phyloP scores from a whole-genome alignment of 2,113 vertebrate species.

The Irena cyanogastra region DNA sequence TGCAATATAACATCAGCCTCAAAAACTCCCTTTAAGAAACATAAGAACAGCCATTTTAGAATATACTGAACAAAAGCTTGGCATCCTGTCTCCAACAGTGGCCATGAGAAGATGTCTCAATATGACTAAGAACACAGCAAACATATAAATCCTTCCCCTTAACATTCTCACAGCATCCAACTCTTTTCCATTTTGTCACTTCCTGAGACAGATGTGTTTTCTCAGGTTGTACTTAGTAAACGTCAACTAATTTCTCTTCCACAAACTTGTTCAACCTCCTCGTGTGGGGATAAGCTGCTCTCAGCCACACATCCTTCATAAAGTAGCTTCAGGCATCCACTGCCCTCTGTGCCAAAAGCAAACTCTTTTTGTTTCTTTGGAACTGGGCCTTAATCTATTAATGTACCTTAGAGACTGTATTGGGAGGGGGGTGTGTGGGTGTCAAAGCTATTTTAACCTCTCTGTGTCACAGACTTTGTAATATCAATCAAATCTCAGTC shows the following conservation, averaged over 20 bases:
- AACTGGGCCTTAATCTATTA: background rate
- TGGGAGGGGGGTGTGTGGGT: background rate
- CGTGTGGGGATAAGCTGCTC: background rate
- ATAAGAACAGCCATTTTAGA: background rate
- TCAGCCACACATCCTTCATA: background rate
- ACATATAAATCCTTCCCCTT: background rate
- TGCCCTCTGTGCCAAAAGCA: background rate
- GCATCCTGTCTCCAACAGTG: background rate
- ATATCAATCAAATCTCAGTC: background rate
- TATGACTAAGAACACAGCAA: background rate
- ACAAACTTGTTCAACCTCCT: background rate
- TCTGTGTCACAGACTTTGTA: background rate
- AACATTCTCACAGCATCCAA: background rate
- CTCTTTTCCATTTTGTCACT: background rate
- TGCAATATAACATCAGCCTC: background rate
- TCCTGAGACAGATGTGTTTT: background rate
- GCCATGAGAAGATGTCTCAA: background rate
- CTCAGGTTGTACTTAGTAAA: background rate
- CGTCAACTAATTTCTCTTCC: background rate
- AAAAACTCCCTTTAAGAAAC: background rate
- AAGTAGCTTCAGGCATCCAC: background rate
- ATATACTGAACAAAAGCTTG: background rate
- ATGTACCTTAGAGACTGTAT: background rate
- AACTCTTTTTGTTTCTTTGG: background rate
- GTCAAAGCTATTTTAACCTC: background rate